Base-by-base conservation (phyloP, 1,140 invertebrate genomes). In the Saxidomus purpurata region DNA sequence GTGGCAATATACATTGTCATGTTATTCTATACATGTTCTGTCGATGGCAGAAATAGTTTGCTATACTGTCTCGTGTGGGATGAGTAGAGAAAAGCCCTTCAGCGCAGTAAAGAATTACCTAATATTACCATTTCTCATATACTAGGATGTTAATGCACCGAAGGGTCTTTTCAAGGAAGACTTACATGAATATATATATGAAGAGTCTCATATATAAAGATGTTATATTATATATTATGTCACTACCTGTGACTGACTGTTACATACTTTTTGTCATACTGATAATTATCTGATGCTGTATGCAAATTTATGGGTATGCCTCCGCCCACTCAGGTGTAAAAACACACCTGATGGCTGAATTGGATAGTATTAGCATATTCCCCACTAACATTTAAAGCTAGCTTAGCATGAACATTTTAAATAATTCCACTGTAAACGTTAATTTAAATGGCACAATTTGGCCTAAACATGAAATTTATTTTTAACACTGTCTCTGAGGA, bases 201-300 rank as follows among this genome's bases (percentile, higher is more conserved):
- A 9, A 79, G 40, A 40, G 36, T 74, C 69, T 74, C 15, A 19
- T 71, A 71, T 71, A 67, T 71, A 8, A 71, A 71, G 22, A 38
- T 71, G 67, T 71, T 79, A 79, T 79, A 79, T 74, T 74, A 25
- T 49, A 43, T 43, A 49, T 31, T 25, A 49, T 49, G 74, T n/a
- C 40, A 79, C 67, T 17, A 6, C 2, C 36, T 40, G 67, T 71
- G 67, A n/a, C 34, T 1, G 8, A 38, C 31, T 71, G 67, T 71
- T 71, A 71, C 2, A 71, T 71, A 71, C 34, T 71, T 36, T 17
- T 38, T 71, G 67, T 71, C 67, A 38, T 71, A 15, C 8, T 31
- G 28, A 71, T 15, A 31, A 4, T 15, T 22, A 31, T 19, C 40
- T 19, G 1, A 49, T 55, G 28, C 11, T 79, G 74, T 49, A 79